These are phyloP conservation scores for Melanostoma scalare DNA, from an alignment of 2,888 invertebrate genomes.

Conservation along the genomic window DNA sequence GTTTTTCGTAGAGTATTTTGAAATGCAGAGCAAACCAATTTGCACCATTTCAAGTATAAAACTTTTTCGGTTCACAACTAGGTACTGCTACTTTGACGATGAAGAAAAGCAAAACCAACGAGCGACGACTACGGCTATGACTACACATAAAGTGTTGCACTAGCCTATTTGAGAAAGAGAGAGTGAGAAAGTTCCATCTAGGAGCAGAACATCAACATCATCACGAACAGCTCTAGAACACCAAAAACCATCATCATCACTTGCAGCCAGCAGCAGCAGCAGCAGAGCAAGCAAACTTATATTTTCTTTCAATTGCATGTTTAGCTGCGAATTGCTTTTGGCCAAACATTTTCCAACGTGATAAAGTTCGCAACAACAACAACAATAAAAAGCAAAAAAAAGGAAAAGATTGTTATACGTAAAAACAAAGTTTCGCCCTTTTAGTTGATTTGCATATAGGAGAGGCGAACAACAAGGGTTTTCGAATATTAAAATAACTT, in stretches of 20 bases:
- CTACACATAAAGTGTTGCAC: background rate
- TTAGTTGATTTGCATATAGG: conserved; percentile 32
- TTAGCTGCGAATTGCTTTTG: conserved; percentile 51
- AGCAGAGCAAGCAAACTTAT: conserved; percentile 32
- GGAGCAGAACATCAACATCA: conserved; percentile 52
- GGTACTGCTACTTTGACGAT: conserved; percentile 2
- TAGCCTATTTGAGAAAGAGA: conserved; percentile 2
- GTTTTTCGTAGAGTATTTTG: conserved; percentile 47
- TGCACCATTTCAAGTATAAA: conserved; percentile 65
- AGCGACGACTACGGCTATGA: conserved; percentile 6
- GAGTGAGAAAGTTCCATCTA: conserved; percentile 10
- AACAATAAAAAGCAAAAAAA: conserved; percentile 10
- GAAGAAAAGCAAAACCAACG: background rate
- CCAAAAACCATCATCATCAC: conserved; percentile 12
- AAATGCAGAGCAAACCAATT: conserved; percentile 71
- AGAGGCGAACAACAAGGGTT: background rate
- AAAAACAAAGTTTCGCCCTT: background rate
- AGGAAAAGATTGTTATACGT: background rate
- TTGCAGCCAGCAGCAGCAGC: background rate
- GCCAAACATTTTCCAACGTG: conserved; percentile 24
- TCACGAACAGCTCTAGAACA: conserved; percentile 27
- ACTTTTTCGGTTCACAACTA: conserved; percentile 41
- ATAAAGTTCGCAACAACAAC: conserved; percentile 38
- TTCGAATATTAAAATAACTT: conserved; percentile 18
- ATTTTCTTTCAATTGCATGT: conserved; percentile 67